Percentiles rank a stretch among this genome's conserved stretches.
Conservation (phyloP, 2,888 invertebrate species). For the Gisinianus flammeolus region DNA sequence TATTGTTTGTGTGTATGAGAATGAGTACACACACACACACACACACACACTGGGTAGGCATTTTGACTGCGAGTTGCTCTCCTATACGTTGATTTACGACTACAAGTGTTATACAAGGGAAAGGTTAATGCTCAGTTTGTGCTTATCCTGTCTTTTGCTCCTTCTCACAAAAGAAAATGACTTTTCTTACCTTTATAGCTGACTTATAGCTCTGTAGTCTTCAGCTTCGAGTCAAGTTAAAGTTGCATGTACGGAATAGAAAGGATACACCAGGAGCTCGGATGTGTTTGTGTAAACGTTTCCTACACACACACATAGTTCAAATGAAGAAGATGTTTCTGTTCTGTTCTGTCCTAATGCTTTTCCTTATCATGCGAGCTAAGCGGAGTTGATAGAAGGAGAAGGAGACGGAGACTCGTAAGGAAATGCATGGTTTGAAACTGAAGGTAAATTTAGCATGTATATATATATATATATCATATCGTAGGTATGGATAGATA, state of each 20-base stretch:
- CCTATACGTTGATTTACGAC: conserved; percentile 3
- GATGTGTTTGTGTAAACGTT: too few species aligned
- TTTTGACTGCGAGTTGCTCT: too few species aligned
- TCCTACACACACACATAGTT: too few species aligned
- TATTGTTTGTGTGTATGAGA: neutral
- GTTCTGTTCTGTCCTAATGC: neutral
- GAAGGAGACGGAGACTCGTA: too few species aligned
- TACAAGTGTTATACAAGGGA: neutral
- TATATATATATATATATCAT: too few species aligned
- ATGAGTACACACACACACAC: too few species aligned
- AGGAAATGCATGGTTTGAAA: too few species aligned
- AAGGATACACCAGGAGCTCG: neutral
- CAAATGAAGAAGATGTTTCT: too few species aligned
- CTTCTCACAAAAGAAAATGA: neutral
- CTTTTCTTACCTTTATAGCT: neutral
- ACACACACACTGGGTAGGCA: neutral
- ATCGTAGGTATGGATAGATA: too few species aligned
- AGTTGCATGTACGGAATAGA: neutral
- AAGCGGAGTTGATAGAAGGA: too few species aligned
- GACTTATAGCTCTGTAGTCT: neutral
- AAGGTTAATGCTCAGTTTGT: conserved; percentile 11
- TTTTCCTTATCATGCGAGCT: neutral
- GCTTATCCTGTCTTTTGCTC: neutral
- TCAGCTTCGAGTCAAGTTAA: neutral
- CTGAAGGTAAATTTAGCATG: too few species aligned